Percentiles rank a stretch among this genome's conserved stretches.
Conservation (phyloP, 2,113 vertebrate species). For the Phylloscopus trochilus region DNA sequence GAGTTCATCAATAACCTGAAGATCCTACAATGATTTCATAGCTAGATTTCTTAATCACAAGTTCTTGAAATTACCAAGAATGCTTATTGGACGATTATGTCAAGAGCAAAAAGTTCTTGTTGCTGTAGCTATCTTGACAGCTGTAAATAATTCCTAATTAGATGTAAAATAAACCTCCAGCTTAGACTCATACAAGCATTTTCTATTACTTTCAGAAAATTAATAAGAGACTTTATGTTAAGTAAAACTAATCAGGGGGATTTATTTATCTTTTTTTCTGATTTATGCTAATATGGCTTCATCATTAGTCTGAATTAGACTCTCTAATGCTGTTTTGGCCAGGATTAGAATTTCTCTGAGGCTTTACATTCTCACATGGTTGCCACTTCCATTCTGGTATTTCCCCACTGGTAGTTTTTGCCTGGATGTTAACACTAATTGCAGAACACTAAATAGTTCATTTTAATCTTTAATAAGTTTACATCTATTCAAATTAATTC, state of each 20-base stretch:
- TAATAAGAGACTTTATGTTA: neutral
- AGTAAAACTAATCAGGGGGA: neutral
- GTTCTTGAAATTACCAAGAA: neutral
- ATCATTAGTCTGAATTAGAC: slow-evolving; percentile 20
- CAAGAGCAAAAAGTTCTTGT: neutral
- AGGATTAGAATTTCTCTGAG: slow-evolving; percentile 52
- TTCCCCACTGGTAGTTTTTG: slow-evolving; percentile 3
- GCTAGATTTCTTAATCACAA: neutral
- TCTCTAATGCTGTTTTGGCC: slow-evolving; percentile 9
- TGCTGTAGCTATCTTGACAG: neutral
- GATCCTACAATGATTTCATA: neutral
- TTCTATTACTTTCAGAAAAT: neutral
- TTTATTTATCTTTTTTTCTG: slow-evolving; percentile 15
- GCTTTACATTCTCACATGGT: slow-evolving; percentile 24
- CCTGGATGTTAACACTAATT: slow-evolving; percentile 57
- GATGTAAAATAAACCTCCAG: neutral
- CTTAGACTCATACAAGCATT: neutral
- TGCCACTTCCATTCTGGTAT: slow-evolving; percentile 20
- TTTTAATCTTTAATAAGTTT: slow-evolving; percentile 69
- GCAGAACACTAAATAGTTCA: slow-evolving; percentile 34
- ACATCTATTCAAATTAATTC: slow-evolving; percentile 58
- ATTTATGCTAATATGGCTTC: slow-evolving; percentile 11
- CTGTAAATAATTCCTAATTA: neutral
- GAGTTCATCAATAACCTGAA: neutral
- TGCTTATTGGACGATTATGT: neutral